Evolutionary conservation across 2,797 vertebrate genomes (phyloP), one percentile per base, ranked within the genome.

Genomic region (Emys orbicularis): DNA sequence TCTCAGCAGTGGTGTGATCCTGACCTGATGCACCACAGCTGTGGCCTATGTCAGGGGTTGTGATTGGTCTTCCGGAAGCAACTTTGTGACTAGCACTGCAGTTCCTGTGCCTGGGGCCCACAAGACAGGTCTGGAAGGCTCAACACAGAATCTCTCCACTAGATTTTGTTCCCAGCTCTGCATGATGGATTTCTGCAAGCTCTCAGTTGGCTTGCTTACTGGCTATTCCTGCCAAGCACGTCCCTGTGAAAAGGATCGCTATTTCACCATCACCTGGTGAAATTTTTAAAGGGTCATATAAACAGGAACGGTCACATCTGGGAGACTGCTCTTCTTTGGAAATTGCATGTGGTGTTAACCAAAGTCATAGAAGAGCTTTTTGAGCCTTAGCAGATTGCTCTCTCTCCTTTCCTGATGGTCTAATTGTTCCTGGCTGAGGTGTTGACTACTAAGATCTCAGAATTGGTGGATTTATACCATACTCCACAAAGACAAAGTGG

Each of bases 241-340:
- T 29, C 25, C 3, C 54, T 74, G 54, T 0, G 1, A 50, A 93
- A 94, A 57, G 4, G 76, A 79, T 68, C 19, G 1, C 1, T 82
- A 1, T 65, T 68, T 27, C 8, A 29, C 79, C 4, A 72, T 11
- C 21, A 82, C 15, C 9, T 25, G 12, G 0, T 11, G 41, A 68
- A 11, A 13, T 90, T 87, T 57, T 41, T 10, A 77, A 87, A 84
- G 0, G n/a, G 3, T 0, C 50, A 1, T 49, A 47, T 49, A 77
- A 77, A 77, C 25, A 27, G 31, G 12, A 27, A 77, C 12, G 80
- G 18, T 79, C 44, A 8, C 53, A 4, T 1, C 8, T 59, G 49
- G 49, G 10, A 0, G 7, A 31, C 31, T 84, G 27, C 12, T 81
- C 52, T 80, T 65, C 54, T 52, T 12, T 15, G 15, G 44, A 27